Conservation (phyloP, 2,797 vertebrate genomes). For the Enteromius unitaeniatus region DNA sequence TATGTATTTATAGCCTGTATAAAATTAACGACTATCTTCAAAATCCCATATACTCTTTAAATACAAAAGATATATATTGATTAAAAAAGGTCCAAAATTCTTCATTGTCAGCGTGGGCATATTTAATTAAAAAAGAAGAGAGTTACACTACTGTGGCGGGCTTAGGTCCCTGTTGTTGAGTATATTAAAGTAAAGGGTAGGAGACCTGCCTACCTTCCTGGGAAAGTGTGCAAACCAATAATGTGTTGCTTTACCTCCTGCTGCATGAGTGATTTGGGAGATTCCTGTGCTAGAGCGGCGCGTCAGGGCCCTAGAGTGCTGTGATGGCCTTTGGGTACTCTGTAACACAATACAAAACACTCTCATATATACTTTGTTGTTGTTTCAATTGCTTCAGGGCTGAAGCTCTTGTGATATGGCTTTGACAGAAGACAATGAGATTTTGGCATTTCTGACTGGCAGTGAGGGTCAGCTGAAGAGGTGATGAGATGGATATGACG, state of each 20-base stretch:
- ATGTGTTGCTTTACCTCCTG: constrained; percentile 70
- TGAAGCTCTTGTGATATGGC: constrained; percentile 27
- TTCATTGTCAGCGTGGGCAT: constrained; percentile 55
- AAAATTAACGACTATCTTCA: neutral
- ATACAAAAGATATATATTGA: neutral
- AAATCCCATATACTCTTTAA: constrained; percentile 21
- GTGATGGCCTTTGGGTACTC: constrained; percentile 65
- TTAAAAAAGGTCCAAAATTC: constrained; percentile 49
- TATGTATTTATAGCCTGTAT: neutral
- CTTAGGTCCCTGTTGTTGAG: constrained; percentile 61
- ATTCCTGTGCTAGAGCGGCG: constrained; percentile 67
- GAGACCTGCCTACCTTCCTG: constrained; percentile 70
- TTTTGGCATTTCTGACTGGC: neutral
- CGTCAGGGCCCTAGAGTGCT: constrained; percentile 66
- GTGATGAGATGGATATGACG: neutral
- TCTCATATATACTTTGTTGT: constrained; percentile 55
- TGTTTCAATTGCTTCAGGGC: constrained; percentile 62
- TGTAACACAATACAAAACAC: constrained; percentile 63
- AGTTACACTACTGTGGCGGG: constrained; percentile 59
- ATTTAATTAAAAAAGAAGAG: constrained; percentile 71
- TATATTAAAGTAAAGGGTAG: constrained; percentile 67
- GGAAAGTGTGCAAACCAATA: constrained; percentile 70
- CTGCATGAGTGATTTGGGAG: constrained; percentile 73
- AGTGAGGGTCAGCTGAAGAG: neutral
- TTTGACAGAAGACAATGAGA: neutral